Percentiles rank a stretch among this genome's conserved stretches.
These are phyloP conservation scores for Montipora cactus DNA, from an alignment of 64 coral and sea anemone genomes.

Conservation along the genomic window DNA sequence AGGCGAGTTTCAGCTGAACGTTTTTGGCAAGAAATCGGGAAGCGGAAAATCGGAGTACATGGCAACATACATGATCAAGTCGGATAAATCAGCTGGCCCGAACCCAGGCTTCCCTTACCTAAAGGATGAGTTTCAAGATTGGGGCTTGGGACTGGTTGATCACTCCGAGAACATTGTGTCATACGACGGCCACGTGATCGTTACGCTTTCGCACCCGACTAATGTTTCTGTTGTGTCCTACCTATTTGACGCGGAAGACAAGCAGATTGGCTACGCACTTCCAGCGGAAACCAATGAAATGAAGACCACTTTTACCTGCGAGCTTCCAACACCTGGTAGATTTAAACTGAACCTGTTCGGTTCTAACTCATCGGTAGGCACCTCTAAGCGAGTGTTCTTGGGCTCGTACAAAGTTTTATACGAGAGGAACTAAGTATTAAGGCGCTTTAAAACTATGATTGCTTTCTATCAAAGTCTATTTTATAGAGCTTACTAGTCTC, in stretches of 20 bases:
- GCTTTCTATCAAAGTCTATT: too few relatives aligned
- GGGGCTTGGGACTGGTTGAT: slow-evolving; percentile 73
- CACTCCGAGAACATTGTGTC: slow-evolving; percentile 68
- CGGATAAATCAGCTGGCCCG: slow-evolving; percentile 37
- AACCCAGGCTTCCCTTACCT: slow-evolving; percentile 82
- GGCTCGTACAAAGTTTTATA: slow-evolving; percentile 53
- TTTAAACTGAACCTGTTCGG: slow-evolving; percentile 80
- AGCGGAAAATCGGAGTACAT: slow-evolving; percentile 56
- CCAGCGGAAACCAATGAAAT: slow-evolving; percentile 32
- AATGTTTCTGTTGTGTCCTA: slow-evolving; percentile 42
- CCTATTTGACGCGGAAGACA: slow-evolving; percentile 56
- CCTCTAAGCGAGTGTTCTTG: slow-evolving; percentile 12
- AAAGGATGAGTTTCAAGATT: slow-evolving; percentile 72
- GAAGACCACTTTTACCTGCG: slow-evolving; percentile 57
- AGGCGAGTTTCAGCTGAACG: slow-evolving; percentile 69
- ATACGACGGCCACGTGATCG: slow-evolving; percentile 9
- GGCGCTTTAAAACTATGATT: too few relatives aligned
- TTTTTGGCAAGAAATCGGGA: slow-evolving; percentile 63
- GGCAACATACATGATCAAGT: slow-evolving; percentile 71
- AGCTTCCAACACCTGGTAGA: slow-evolving; percentile 65
- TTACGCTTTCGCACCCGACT: slow-evolving; percentile 52
- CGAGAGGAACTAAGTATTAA: background rate
- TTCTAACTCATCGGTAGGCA: background rate
- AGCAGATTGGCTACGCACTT: slow-evolving; percentile 49
- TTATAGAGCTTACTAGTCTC: too few relatives aligned